phyloP scores from a whole-genome alignment of 2,888 invertebrate species.

The Idaea straminata region DNA sequence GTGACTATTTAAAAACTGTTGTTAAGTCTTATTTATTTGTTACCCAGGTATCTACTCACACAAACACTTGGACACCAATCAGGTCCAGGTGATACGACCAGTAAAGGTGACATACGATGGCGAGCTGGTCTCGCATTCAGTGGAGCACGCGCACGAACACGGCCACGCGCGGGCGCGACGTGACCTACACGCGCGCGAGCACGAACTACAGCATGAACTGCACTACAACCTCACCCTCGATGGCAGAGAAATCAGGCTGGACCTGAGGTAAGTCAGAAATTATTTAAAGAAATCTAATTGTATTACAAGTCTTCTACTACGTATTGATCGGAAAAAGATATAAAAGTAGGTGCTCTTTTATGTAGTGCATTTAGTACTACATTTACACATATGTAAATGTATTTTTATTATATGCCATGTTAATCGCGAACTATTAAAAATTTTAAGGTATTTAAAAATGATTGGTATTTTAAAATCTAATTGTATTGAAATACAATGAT shows the following conservation, averaged over 20 bases:
- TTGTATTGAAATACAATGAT: too few species aligned
- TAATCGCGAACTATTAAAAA: too few species aligned
- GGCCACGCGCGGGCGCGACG: slow-evolving; percentile 76
- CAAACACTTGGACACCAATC: slow-evolving; percentile 70
- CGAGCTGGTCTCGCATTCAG: slow-evolving; percentile 75
- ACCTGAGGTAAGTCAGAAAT: slow-evolving; percentile 58
- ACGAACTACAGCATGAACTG: slow-evolving; percentile 55
- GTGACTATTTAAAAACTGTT: too few species aligned
- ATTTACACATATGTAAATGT: too few species aligned
- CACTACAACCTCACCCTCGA: slow-evolving; percentile 75
- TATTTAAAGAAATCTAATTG: too few species aligned
- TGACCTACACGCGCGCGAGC: slow-evolving; percentile 56
- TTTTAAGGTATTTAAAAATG: too few species aligned
- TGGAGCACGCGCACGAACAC: slow-evolving; percentile 78
- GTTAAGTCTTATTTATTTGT: neutral
- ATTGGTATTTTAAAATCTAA: too few species aligned
- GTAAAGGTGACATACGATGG: slow-evolving; percentile 81
- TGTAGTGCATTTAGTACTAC: too few species aligned
- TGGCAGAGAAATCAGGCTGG: slow-evolving; percentile 66
- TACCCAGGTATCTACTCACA: slow-evolving; percentile 72
- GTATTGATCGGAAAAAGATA: too few species aligned
- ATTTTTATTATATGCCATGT: too few species aligned
- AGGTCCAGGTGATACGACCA: slow-evolving; percentile 81
- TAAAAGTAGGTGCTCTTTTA: too few species aligned
- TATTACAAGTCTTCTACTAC: too few species aligned